A percentile compares a stretch with the other conserved stretches of the same genome.
These are phyloP conservation scores for Lordiphosa collinella DNA, from an alignment of 1,140 invertebrate genomes.

Conservation along the genomic window DNA sequence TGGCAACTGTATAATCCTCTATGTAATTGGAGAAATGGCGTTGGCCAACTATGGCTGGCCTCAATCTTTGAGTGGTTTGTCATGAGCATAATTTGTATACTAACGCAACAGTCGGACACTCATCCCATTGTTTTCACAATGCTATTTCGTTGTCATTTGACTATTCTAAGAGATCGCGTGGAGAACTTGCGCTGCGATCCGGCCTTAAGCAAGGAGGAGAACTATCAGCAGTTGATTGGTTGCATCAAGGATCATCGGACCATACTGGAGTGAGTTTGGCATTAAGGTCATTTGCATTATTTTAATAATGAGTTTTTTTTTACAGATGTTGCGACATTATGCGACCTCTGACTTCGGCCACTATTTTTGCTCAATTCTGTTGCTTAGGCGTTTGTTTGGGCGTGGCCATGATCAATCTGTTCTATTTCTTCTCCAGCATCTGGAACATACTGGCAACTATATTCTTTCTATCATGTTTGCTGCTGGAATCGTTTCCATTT, in stretches of 20 bases:
- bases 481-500: slow-evolving; percentile 27
- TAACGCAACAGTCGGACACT: slow-evolving; percentile 48
- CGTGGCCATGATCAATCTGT: slow-evolving; percentile 22
- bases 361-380: slow-evolving; percentile 37
- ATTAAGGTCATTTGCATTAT: too few species aligned
- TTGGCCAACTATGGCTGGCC: slow-evolving; percentile 35
- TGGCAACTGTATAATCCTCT: too few species aligned
- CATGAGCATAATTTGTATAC: slow-evolving; percentile 51
- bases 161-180: slow-evolving; percentile 48
- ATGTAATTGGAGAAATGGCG: slow-evolving; percentile 43
- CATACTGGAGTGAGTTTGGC: slow-evolving; percentile 30
- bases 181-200: slow-evolving; percentile 26
- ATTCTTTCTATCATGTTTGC: slow-evolving; percentile 14
- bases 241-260: slow-evolving; percentile 50
- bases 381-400: slow-evolving; percentile 24
- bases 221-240: slow-evolving; percentile 49
- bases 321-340: slow-evolving; percentile 27
- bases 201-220: slow-evolving; percentile 33
- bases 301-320: neutral
- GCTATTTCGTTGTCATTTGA: slow-evolving; percentile 40
- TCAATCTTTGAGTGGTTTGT: slow-evolving; percentile 47
- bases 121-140: slow-evolving; percentile 53
- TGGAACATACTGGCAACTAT: slow-evolving; percentile 16
- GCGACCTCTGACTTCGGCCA: slow-evolving; percentile 24
- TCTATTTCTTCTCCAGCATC: slow-evolving; percentile 23